These are phyloP conservation scores for Eristalis intricaria DNA, from an alignment of 2,888 invertebrate genomes.

Conservation along the genomic window DNA sequence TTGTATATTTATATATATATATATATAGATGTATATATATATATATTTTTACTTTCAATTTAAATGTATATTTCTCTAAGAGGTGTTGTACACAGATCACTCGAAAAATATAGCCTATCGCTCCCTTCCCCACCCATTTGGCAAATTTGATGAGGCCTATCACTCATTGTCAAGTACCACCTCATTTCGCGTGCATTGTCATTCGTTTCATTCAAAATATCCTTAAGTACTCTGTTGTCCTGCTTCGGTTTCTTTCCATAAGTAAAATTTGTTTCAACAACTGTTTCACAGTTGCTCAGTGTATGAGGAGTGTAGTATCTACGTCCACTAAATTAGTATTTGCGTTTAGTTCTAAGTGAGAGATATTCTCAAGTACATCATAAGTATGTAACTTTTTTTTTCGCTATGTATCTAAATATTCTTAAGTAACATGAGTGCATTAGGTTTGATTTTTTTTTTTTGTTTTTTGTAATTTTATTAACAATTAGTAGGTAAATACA, in stretches of 20 bases:
- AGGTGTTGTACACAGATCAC: constrained; percentile 71
- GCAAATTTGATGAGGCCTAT: neutral
- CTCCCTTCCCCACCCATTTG: constrained; percentile 21
- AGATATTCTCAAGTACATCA: neutral
- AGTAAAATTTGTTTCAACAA: constrained; percentile 28
- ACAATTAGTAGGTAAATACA: constrained; percentile 57
- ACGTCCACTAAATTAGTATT: constrained; percentile 4
- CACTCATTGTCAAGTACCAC: neutral
- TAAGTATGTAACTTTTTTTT: neutral
- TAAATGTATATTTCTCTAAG: constrained; percentile 56
- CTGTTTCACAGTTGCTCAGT: constrained; percentile 35
- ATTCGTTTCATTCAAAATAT: neutral
- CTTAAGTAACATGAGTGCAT: constrained; percentile 47
- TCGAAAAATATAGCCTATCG: constrained; percentile 63
- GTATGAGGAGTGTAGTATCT: neutral
- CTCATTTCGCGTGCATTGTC: neutral
- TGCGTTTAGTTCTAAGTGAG: neutral
- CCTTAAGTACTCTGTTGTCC: constrained; percentile 6
- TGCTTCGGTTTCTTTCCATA: constrained; percentile 1
- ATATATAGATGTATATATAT: constrained; percentile 8
- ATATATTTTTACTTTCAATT: constrained; percentile 9
- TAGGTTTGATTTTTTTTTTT: neutral
- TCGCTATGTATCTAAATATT: neutral
- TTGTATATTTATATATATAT: neutral
- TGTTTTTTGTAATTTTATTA: constrained; percentile 19